These are phyloP conservation scores for Reticulitermes speratus DNA, from an alignment of 1,140 invertebrate species.

Conservation along the genomic window DNA sequence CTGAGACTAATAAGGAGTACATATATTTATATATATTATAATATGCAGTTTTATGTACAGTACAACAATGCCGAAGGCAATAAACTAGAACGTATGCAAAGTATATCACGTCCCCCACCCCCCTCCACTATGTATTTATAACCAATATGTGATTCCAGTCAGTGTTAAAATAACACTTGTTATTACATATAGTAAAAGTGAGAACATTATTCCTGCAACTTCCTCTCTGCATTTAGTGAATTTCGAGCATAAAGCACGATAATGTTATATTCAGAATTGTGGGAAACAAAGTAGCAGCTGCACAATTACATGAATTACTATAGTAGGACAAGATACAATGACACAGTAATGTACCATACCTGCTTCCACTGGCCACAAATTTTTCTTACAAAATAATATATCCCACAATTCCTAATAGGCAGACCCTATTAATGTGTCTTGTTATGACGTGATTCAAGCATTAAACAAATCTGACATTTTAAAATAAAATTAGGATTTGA, in stretches of 20 bases:
- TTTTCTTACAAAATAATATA: no score
- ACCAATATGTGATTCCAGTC: neutral
- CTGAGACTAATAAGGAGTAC: slow-evolving; percentile 8
- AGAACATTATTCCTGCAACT: slow-evolving; percentile 8
- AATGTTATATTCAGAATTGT: slow-evolving; percentile 1
- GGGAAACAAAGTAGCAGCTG: slow-evolving; percentile 2
- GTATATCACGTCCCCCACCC: neutral
- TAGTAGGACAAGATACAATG: slow-evolving; percentile 1
- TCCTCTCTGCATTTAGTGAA: neutral
- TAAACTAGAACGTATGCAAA: slow-evolving; percentile 31
- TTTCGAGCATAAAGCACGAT: neutral
- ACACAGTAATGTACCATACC: neutral
- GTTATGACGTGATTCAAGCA: neutral
- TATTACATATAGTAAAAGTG: neutral
- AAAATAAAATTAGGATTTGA: neutral
- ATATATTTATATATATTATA: slow-evolving; percentile 21
- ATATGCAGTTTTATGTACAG: slow-evolving; percentile 32
- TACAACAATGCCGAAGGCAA: slow-evolving; percentile 34
- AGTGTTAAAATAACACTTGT: neutral
- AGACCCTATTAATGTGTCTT: no score
- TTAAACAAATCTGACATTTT: neutral
- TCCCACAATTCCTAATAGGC: no score
- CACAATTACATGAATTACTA: slow-evolving; percentile 1
- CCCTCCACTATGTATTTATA: slow-evolving; percentile 11
- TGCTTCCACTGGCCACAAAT: neutral